phyloP scores from a whole-genome alignment of 2,797 vertebrate genomes.

The Loriculus beryllinus region DNA sequence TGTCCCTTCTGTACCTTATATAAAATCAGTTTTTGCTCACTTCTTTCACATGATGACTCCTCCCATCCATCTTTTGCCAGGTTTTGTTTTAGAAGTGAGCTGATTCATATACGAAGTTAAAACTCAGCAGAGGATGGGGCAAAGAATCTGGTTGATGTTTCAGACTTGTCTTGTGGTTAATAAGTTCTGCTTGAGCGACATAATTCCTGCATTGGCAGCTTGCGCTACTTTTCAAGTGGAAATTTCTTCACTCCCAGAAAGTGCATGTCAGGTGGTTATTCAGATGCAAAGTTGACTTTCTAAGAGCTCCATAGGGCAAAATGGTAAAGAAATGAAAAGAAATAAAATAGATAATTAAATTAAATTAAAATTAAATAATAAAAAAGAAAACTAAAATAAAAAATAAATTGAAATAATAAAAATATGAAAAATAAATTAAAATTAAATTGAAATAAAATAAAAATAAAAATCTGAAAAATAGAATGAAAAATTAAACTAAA shows the following conservation, averaged over 20 bases:
- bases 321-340: not conserved
- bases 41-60: not conserved
- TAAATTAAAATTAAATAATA: not conserved
- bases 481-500: too few species aligned
- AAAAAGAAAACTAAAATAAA: not conserved
- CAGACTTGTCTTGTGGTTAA: constrained; percentile 38
- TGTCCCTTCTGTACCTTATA: not conserved
- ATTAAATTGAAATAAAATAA: too few species aligned
- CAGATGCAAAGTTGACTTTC: not conserved
- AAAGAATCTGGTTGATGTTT: constrained; percentile 28
- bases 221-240: constrained; percentile 32
- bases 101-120: not conserved
- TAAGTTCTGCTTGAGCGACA: constrained; percentile 6
- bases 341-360: not conserved
- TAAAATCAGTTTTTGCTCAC: not conserved
- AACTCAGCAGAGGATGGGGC: not conserved
- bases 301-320: not conserved
- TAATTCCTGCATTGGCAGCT: constrained; percentile 21
- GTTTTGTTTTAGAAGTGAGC: not conserved
- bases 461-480: too few species aligned
- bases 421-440: not conserved
- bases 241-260: constrained; percentile 8
- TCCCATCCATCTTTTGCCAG: not conserved
- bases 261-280: constrained; percentile 15
- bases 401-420: too few species aligned